Evolutionary conservation across 2,797 vertebrate genomes (phyloP), one percentile per base, ranked within the genome.

Genomic region (Phrynocephalus forsythii): DNA sequence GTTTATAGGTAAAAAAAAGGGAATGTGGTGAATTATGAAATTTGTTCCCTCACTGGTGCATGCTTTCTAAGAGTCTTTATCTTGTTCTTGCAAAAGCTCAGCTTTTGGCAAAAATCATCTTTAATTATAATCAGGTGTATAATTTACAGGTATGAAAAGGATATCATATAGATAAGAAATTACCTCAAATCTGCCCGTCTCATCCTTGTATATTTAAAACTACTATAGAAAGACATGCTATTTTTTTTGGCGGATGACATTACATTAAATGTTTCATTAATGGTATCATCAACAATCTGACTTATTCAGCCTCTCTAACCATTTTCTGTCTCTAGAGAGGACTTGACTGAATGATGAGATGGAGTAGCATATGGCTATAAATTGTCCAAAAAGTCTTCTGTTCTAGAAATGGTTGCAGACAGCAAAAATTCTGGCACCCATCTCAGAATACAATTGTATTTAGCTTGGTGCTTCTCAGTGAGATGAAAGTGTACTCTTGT

Each of bases 1-100:
- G 82, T 84, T 88, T 73, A 91, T 38, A 91, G 90, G 94, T 82
- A 72, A 92, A 92, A 91, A 92, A 91, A 92, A 89, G 90, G 88
- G 76, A 90, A 26, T 88, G 9, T 84, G 87, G 48, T 86, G 87
- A 83, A 7, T 86, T 69, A 56, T 15, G 89, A 44, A 82, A 28
- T 86, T 83, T 92, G 73, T 89, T 92, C 95, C 95, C 91, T 82
- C 77, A 68, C 82, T 87, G 15, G 5, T 86, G 88, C 84, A 90
- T 91, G 83, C 83, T 93, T 94, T 94, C 76, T 89, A 9, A 82
- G 85, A 90, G 66, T 91, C 91, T 79, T 85, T 89, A 87, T 90
- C 87, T 90, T 68, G 86, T 86, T 63, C 84, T 80, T 88, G 63
- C 88, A 82, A 8, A 86, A 85, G 20, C 9, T 86, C 89, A 82